phyloP scores from a whole-genome alignment of 2,888 invertebrate genomes.

The Phaonia tiefii region DNA sequence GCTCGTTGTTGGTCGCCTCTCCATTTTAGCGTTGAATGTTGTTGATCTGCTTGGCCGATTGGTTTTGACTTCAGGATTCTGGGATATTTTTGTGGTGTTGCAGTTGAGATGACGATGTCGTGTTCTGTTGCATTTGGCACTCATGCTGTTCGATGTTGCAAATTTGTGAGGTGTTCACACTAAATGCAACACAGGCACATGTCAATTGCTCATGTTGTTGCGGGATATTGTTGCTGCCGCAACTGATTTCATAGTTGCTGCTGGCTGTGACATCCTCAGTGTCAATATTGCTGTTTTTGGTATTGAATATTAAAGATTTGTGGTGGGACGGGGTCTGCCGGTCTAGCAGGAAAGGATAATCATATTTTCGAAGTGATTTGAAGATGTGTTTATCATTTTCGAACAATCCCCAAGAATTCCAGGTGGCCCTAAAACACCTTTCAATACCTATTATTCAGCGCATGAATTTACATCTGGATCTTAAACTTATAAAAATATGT shows the following conservation, averaged over 20 bases:
- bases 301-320: conserved; percentile 52
- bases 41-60: conserved; percentile 11
- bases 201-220: conserved; percentile 52
- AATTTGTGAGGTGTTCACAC: conserved; percentile 67
- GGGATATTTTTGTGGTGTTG: conserved; percentile 32
- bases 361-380: too few species aligned
- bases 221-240: neutral
- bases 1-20: too few species aligned
- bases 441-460: too few species aligned
- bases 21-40: neutral
- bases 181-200: conserved; percentile 64
- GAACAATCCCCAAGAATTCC: too few species aligned
- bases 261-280: conserved; percentile 16
- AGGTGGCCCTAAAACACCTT: too few species aligned
- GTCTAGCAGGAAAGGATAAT: neutral
- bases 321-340: neutral
- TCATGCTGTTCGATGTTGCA: conserved; percentile 67
- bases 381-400: too few species aligned
- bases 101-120: conserved; percentile 54
- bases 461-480: too few species aligned
- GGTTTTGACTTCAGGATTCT: conserved; percentile 1
- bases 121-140: conserved; percentile 66
- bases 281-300: neutral
- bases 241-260: neutral
- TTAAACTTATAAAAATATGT: too few species aligned